Evolutionary conservation across 2,113 vertebrate genomes (phyloP).

Genomic region (Egretta garzetta): DNA sequence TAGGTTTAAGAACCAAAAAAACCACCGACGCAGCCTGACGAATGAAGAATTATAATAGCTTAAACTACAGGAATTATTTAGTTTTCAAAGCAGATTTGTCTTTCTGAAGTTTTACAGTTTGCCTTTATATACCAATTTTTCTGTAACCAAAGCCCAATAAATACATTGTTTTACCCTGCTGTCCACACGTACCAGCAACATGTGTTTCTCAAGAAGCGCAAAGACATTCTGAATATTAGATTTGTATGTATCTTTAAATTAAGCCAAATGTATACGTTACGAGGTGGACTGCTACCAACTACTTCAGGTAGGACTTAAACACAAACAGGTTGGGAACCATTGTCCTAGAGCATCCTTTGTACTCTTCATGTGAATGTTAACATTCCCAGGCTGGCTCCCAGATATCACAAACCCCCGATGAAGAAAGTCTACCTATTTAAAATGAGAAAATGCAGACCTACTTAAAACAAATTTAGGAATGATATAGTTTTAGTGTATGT

Average conservation of each 20-base stretch:
- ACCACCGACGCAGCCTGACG: not conserved
- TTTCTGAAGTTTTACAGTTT: not conserved
- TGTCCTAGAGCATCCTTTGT: not conserved
- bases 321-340: not conserved
- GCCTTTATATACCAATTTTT: not conserved
- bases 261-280: not conserved
- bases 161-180: not conserved
- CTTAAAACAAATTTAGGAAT: not conserved
- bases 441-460: not conserved
- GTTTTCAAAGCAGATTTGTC: not conserved
- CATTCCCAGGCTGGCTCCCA: not conserved
- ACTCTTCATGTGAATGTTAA: not conserved
- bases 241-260: not conserved
- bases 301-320: not conserved
- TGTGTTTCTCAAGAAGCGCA: not conserved
- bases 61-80: not conserved
- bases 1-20: not conserved
- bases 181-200: not conserved
- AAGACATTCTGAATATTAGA: not conserved
- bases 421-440: not conserved
- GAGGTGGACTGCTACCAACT: not conserved
- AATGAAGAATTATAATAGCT: not conserved
- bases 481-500: not conserved
- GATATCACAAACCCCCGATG: not conserved
- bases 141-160: not conserved